Conservation (phyloP, 2,888 invertebrate species). For the Poecilobothrus nobilitatus region DNA sequence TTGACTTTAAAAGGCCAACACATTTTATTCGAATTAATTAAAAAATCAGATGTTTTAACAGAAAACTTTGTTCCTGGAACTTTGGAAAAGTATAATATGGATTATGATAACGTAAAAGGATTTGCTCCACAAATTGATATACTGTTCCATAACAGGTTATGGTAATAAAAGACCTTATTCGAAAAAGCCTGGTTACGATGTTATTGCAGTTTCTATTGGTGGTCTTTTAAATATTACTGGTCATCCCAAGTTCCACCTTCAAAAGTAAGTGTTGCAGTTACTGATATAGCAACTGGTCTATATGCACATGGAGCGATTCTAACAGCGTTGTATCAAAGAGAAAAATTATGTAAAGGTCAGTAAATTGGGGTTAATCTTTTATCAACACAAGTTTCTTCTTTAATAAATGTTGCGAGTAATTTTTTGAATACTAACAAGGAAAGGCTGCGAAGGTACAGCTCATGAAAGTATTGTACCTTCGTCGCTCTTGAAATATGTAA, state of each 20-base stretch:
- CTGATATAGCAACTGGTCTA: constrained; percentile 88
- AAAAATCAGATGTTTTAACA: constrained; percentile 74
- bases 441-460: constrained; percentile 79
- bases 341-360: constrained; percentile 73
- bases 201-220: no score
- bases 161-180: no score
- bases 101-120: no score
- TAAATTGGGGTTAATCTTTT: constrained; percentile 90
- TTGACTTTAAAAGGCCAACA: constrained; percentile 68
- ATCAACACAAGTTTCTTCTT: constrained; percentile 79
- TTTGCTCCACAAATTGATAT: no score
- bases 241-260: constrained; percentile 74
- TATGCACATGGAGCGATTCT: no score
- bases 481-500: no score
- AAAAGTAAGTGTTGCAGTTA: constrained; percentile 87
- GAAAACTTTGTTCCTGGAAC: constrained; percentile 95
- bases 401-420: constrained; percentile 83
- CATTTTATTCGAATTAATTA: constrained; percentile 62
- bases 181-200: no score
- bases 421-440: constrained; percentile 79
- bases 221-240: no score
- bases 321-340: constrained; percentile 75
- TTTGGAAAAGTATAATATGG: constrained; percentile 57
- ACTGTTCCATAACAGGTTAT: no score
- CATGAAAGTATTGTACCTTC: constrained; percentile 94